These are phyloP conservation scores for Phasianus colchicus DNA, from an alignment of 2,113 vertebrate genomes.

Conservation along the genomic window DNA sequence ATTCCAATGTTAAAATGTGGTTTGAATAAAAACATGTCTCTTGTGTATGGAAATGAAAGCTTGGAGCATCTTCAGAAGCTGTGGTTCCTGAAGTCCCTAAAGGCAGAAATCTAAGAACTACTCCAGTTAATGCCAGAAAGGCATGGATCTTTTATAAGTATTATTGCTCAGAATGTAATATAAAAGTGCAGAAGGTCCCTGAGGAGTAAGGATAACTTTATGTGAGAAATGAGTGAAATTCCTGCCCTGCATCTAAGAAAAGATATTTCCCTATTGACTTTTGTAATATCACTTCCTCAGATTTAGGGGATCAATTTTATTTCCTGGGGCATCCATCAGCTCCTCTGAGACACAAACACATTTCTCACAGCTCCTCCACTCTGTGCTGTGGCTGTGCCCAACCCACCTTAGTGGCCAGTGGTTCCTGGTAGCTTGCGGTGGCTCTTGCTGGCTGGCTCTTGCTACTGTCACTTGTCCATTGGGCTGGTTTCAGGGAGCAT, in stretches of 20 bases:
- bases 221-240: constrained; percentile 35
- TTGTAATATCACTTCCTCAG: not conserved
- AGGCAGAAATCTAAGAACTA: constrained; percentile 20
- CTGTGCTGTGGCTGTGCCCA: not conserved
- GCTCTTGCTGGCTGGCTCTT: not conserved
- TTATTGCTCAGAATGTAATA: constrained; percentile 65
- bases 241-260: not conserved
- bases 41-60: not conserved
- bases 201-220: constrained; percentile 26
- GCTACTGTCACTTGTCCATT: not conserved
- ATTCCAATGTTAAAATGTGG: not conserved
- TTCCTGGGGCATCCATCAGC: not conserved
- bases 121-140: constrained; percentile 7
- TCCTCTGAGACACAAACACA: not conserved
- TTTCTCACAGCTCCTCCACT: not conserved
- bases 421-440: not conserved
- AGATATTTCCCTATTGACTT: constrained; percentile 55
- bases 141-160: constrained; percentile 42
- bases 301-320: constrained; percentile 12
- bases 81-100: not conserved
- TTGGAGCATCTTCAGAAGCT: not conserved
- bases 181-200: constrained; percentile 17
- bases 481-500: not conserved
- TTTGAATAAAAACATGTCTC: not conserved
- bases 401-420: not conserved